phyloP scores from a whole-genome alignment of 2,888 invertebrate genomes.

The Euclidia mi region DNA sequence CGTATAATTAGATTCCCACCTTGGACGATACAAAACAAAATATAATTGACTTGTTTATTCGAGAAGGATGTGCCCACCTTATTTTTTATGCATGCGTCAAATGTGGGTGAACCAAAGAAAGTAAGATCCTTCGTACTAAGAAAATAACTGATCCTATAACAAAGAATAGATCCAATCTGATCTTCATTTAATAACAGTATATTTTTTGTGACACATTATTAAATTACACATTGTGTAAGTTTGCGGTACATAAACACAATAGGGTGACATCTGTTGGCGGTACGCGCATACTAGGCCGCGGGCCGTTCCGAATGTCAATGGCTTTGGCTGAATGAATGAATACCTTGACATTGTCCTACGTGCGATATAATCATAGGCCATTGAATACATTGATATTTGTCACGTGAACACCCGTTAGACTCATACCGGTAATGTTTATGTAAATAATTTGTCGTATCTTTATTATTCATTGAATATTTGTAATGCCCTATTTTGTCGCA shows the following conservation, averaged over 20 bases:
- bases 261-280: conserved; percentile 7
- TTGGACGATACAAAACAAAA: no score
- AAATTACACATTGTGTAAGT: no score
- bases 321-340: conserved; percentile 14
- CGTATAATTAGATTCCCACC: no score
- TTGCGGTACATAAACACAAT: conserved; percentile 18
- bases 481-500: no score
- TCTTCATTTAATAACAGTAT: conserved; percentile 1
- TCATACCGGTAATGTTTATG: background rate
- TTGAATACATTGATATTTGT: conserved; percentile 32
- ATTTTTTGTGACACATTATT: background rate
- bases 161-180: background rate
- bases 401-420: conserved; percentile 31
- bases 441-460: no score
- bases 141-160: no score
- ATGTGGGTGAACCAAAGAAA: no score
- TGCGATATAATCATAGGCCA: conserved; percentile 21
- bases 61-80: no score
- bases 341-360: conserved; percentile 53
- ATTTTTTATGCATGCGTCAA: no score
- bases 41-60: no score
- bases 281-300: conserved; percentile 32
- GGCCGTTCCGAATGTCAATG: conserved; percentile 49
- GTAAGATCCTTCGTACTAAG: no score
- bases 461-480: no score